phyloP scores from a whole-genome alignment of 2,797 vertebrate genomes.

The Cirrhinus mrigala region DNA sequence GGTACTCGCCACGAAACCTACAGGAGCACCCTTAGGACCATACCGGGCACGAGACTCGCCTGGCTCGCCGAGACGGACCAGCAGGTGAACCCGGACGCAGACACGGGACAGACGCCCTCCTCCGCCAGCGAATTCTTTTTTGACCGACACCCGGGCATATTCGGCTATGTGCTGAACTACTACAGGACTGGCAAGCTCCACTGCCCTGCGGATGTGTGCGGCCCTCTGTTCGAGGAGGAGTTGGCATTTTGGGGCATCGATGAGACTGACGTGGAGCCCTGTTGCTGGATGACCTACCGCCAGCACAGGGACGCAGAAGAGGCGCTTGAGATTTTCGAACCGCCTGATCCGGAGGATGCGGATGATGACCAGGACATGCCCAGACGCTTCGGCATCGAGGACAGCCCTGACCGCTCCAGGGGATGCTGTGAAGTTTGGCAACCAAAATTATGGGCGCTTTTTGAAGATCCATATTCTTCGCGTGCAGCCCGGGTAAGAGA shows the following conservation, averaged over 20 bases:
- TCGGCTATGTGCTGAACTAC: constrained; percentile 97
- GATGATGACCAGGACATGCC: constrained; percentile 82
- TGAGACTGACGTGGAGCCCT: constrained; percentile 98
- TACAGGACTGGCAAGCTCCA: constrained; percentile 98
- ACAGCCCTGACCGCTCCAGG: constrained; percentile 80
- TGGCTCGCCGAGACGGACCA: constrained; percentile 90
- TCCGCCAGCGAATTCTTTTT: constrained; percentile 89
- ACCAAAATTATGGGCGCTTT: constrained; percentile 94
- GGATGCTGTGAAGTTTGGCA: constrained; percentile 88
- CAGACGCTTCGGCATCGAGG: constrained; percentile 87
- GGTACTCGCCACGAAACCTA: constrained; percentile 98
- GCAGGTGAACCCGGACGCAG: constrained; percentile 79
- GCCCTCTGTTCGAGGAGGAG: constrained; percentile 98
- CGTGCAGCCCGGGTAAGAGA: constrained; percentile 92
- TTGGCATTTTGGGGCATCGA: constrained; percentile 97
- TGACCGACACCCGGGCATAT: constrained; percentile 95
- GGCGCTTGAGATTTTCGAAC: constrained; percentile 96
- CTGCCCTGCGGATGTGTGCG: constrained; percentile 96
- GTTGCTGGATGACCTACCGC: constrained; percentile 98
- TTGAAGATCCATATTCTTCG: constrained; percentile 97
- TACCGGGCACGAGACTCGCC: constrained; percentile 95
- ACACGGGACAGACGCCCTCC: constrained; percentile 69
- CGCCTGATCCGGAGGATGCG: constrained; percentile 83
- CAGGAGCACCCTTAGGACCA: constrained; percentile 92
- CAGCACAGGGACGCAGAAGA: constrained; percentile 97